Evolutionary conservation across 2,888 invertebrate species (phyloP).

Genomic region (Phytoseiulus persimilis): DNA sequence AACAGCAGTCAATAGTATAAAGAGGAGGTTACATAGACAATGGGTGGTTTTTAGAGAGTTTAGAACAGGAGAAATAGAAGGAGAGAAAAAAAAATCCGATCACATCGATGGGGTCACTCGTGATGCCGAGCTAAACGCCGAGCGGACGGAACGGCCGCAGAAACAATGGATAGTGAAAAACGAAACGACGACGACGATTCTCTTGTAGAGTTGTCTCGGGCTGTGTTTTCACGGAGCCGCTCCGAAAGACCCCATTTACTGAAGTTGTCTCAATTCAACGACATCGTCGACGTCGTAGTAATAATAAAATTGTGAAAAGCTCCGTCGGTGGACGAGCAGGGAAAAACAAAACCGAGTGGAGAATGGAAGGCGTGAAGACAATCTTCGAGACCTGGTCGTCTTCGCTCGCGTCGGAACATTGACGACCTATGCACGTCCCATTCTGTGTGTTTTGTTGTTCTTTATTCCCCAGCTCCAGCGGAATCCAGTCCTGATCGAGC

Average conservation of each 20-base stretch:
- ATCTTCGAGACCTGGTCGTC: background rate
- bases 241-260: background rate
- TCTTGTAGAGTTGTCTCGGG: background rate
- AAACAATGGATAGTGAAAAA: background rate
- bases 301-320: background rate
- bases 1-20: background rate
- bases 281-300: background rate
- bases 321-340: background rate
- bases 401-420: background rate
- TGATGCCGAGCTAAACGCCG: background rate
- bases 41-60: background rate
- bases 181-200: background rate
- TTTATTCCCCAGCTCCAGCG: background rate
- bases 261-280: background rate
- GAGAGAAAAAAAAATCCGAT: background rate
- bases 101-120: slow-evolving; percentile 5
- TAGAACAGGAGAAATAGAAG: background rate
- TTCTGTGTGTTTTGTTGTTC: background rate
- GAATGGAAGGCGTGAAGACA: background rate
- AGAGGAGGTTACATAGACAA: background rate
- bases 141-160: background rate
- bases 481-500: background rate
- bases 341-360: background rate
- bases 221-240: background rate
- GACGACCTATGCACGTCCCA: background rate